Evolutionary conservation across 2,797 vertebrate genomes (phyloP), one percentile per base, ranked within the genome.

Genomic region (Myripristis murdjan): DNA sequence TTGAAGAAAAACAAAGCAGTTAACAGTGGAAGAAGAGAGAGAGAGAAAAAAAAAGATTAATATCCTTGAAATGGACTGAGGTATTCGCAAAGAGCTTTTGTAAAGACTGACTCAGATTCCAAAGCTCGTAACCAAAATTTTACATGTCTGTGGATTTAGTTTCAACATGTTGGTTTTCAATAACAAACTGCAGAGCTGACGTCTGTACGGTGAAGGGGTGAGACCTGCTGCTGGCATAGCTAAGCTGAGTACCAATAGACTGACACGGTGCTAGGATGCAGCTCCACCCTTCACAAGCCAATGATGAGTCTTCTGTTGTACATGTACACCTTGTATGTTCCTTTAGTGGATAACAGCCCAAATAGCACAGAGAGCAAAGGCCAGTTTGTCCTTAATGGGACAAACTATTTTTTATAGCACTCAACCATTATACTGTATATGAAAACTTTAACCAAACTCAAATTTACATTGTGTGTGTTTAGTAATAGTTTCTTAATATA

Each of bases 51-150:
- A 92, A 90, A 90, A 65, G 92, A 95, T 96, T 69, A 86, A 95
- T 95, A 95, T 94, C 90, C 87, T 93, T 89, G 94, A 93, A 91
- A 94, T 91, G 96, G 96, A 97, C 92, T 94, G 95, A 96, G 96
- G 96, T 98, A 96, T 97, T 96, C 95, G 95, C 92, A 91, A 93
- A 94, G 93, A 95, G 92, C 92, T 93, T 94, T 93, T 95, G 93
- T 94, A 96, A 95, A 97, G 95, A 97, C 96, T 96, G 97, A 97
- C 97, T 98, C 96, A 97, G 98, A 98, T 98, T 97, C 97, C 97
- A 98, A 99, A 99, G 98, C 97, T 99, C 98, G 96, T 98, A 99
- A 99, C 97, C 97, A 99, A 99, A 99, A 97, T 93, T 96, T 96
- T 93, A 88, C 95, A 97, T 96, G 95, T 94, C 95, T 93, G 96